These are phyloP conservation scores for Hipparchia semele DNA, from an alignment of 2,888 invertebrate genomes.

Conservation along the genomic window DNA sequence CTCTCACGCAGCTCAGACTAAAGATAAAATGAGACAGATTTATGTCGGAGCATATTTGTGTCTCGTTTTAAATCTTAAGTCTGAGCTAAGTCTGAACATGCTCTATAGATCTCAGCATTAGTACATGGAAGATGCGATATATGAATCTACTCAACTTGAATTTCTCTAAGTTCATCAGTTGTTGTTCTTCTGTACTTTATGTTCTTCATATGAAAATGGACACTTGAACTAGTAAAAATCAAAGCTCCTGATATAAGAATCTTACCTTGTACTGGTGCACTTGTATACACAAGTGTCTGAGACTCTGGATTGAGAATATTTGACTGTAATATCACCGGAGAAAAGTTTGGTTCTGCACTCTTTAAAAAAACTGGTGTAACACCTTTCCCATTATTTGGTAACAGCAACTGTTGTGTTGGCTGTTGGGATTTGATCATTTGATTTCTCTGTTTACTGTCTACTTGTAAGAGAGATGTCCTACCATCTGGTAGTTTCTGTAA, in stretches of 20 bases:
- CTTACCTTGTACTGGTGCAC: constrained; percentile 73
- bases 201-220: too few species aligned
- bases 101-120: too few species aligned
- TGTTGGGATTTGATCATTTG: constrained; percentile 54
- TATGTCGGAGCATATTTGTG: too few species aligned
- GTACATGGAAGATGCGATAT: too few species aligned
- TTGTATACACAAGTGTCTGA: constrained; percentile 78
- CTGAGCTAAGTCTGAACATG: too few species aligned
- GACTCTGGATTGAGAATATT: constrained; percentile 82
- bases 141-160: too few species aligned
- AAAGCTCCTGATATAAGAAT: neutral
- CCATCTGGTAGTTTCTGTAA: constrained; percentile 65
- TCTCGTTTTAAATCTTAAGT: too few species aligned
- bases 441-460: constrained; percentile 60
- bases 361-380: constrained; percentile 71
- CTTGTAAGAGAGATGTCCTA: constrained; percentile 56
- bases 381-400: constrained; percentile 68
- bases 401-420: constrained; percentile 60
- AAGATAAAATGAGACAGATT: too few species aligned
- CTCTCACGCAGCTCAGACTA: too few species aligned
- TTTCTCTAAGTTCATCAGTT: too few species aligned
- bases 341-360: constrained; percentile 71
- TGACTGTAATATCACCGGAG: constrained; percentile 86
- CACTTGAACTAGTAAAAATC: neutral
- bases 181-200: too few species aligned